Conservation (phyloP, 2,888 invertebrate species). For the Steromphala cineraria region DNA sequence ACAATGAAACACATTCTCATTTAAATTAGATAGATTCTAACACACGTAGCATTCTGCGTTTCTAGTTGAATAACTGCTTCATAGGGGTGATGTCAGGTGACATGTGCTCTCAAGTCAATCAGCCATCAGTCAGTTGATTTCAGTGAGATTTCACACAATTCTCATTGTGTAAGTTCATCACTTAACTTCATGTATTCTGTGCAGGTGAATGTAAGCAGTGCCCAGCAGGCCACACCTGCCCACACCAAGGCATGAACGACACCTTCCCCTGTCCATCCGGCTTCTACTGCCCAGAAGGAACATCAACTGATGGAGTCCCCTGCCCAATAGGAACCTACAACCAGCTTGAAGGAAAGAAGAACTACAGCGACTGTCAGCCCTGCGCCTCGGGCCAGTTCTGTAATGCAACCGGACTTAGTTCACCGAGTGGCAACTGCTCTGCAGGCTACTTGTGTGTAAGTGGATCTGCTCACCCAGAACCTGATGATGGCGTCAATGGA, state of each 20-base stretch:
- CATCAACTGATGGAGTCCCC: constrained; percentile 62
- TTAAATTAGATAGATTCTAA: too few species aligned
- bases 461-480: constrained; percentile 61
- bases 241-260: constrained; percentile 66
- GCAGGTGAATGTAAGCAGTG: constrained; percentile 62
- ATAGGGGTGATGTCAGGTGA: too few species aligned
- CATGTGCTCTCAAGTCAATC: too few species aligned
- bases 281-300: constrained; percentile 70
- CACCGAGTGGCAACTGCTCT: constrained; percentile 61
- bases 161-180: too few species aligned
- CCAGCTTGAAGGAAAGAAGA: constrained; percentile 50
- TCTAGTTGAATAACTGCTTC: too few species aligned
- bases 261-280: constrained; percentile 68
- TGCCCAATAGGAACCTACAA: constrained; percentile 72
- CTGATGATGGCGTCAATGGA: constrained; percentile 66
- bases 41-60: too few species aligned
- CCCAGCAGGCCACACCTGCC: constrained; percentile 68
- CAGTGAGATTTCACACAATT: too few species aligned
- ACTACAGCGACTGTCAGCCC: constrained; percentile 52
- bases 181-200: background rate
- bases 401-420: constrained; percentile 60
- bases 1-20: too few species aligned
- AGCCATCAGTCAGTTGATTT: too few species aligned
- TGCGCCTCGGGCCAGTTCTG: constrained; percentile 70
- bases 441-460: constrained; percentile 70